phyloP scores from a whole-genome alignment of 2,888 invertebrate genomes.

The Homarus gammarus region DNA sequence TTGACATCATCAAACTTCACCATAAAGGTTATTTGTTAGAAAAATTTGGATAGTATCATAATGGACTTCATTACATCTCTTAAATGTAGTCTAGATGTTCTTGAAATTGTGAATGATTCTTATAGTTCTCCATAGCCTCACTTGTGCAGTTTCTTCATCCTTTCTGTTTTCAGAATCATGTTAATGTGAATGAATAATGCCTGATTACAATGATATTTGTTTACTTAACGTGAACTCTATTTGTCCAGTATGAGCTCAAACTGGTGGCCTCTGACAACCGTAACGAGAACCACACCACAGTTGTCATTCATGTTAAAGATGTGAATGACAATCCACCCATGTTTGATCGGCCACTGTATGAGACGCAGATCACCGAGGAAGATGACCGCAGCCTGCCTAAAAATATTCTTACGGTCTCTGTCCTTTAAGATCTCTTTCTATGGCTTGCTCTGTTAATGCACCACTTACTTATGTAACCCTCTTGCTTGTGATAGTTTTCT shows the following conservation, averaged over 20 bases:
- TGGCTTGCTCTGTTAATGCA: background rate
- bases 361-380: conserved; percentile 97
- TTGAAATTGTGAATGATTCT: background rate
- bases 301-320: conserved; percentile 97
- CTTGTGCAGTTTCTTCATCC: background rate
- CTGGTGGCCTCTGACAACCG: conserved; percentile 97
- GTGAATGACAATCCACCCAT: conserved; percentile 99
- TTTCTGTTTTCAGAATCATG: conserved; percentile 10
- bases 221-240: conserved; percentile 63
- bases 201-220: conserved; percentile 11
- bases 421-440: conserved; percentile 35
- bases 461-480: conserved; percentile 22
- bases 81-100: too few species aligned
- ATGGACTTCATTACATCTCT: too few species aligned
- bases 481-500: conserved; percentile 29
- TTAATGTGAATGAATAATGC: background rate
- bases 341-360: conserved; percentile 95
- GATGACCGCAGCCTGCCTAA: conserved; percentile 96
- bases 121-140: background rate
- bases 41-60: too few species aligned
- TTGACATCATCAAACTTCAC: too few species aligned
- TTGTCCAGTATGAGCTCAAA: conserved; percentile 91
- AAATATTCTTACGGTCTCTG: conserved; percentile 89
- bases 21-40: too few species aligned
- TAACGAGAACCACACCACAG: conserved; percentile 97